Conservation (phyloP, 1,140 invertebrate genomes). For the Goniozus legneri region DNA sequence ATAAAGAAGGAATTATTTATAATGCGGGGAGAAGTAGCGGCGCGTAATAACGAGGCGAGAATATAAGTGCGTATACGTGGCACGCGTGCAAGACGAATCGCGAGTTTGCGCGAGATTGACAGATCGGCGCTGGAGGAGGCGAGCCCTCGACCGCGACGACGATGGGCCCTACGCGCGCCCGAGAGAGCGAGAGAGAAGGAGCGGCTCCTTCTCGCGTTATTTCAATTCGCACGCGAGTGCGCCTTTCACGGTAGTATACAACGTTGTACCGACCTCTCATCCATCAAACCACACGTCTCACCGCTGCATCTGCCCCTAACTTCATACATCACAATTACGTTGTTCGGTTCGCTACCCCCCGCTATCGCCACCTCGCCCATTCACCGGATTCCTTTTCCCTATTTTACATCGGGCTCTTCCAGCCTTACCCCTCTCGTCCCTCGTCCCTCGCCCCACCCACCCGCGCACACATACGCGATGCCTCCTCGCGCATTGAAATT, state of each 20-base stretch:
- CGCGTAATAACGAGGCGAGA: too few relatives aligned
- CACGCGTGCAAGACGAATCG: constrained; percentile 14
- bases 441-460: too few relatives aligned
- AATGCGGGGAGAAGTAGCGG: not conserved
- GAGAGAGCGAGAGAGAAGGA: too few relatives aligned
- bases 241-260: constrained; percentile 13
- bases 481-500: constrained; percentile 13
- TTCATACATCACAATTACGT: constrained; percentile 30
- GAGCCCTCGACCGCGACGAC: not conserved
- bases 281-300: constrained; percentile 29
- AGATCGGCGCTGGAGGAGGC: not conserved
- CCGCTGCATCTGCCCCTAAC: constrained; percentile 26
- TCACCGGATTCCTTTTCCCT: too few relatives aligned
- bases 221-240: constrained; percentile 19
- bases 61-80: too few relatives aligned
- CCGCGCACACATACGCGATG: too few relatives aligned
- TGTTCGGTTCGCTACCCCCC: too few relatives aligned
- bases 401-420: constrained; percentile 17
- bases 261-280: constrained; percentile 18
- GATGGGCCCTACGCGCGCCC: constrained; percentile 17
- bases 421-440: too few relatives aligned
- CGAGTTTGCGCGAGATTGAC: constrained; percentile 17
- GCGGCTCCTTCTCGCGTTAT: constrained; percentile 19
- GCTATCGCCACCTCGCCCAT: too few relatives aligned
- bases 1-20: too few relatives aligned